Evolutionary conservation across 2,888 invertebrate genomes (phyloP).

Genomic region (Platynereis dumerilii): DNA sequence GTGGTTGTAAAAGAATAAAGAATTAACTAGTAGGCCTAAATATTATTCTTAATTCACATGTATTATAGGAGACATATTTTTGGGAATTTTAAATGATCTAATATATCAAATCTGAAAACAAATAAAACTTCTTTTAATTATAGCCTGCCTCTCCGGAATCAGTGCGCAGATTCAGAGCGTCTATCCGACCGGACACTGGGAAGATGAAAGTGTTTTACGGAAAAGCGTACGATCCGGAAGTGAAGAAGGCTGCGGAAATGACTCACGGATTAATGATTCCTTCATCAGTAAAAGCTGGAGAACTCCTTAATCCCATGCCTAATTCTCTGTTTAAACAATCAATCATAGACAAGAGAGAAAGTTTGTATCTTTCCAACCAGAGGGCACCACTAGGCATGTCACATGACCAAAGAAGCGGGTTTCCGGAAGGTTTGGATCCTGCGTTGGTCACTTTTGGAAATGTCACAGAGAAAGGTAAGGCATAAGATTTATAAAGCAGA

Average conservation of each 20-base stretch:
- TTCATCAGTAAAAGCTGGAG: slow-evolving; percentile 48
- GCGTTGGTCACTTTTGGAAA: slow-evolving; percentile 55
- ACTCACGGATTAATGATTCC: slow-evolving; percentile 55
- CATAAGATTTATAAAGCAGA: too few relatives aligned
- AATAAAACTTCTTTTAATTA: too few relatives aligned
- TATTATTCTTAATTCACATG: too few relatives aligned
- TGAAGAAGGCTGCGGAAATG: slow-evolving; percentile 56
- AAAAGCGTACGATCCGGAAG: slow-evolving; percentile 58
- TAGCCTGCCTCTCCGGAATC: slow-evolving; percentile 57
- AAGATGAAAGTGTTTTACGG: slow-evolving; percentile 58
- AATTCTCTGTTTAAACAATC: slow-evolving; percentile 55
- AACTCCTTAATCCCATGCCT: slow-evolving; percentile 54
- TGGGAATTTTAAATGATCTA: too few relatives aligned
- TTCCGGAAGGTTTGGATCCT: slow-evolving; percentile 49
- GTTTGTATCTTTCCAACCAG: slow-evolving; percentile 49
- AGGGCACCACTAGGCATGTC: slow-evolving; percentile 55
- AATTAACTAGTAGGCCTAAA: too few relatives aligned
- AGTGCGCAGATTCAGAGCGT: slow-evolving; percentile 55
- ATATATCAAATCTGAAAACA: too few relatives aligned
- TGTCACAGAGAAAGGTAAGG: slow-evolving; percentile 55
- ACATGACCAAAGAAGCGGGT: slow-evolving; percentile 47
- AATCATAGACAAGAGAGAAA: slow-evolving; percentile 50
- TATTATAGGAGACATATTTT: too few relatives aligned
- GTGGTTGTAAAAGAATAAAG: too few relatives aligned
- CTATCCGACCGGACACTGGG: slow-evolving; percentile 56